Evolutionary conservation across 2,797 vertebrate genomes (phyloP).

Genomic region (Rachycentron canadum): DNA sequence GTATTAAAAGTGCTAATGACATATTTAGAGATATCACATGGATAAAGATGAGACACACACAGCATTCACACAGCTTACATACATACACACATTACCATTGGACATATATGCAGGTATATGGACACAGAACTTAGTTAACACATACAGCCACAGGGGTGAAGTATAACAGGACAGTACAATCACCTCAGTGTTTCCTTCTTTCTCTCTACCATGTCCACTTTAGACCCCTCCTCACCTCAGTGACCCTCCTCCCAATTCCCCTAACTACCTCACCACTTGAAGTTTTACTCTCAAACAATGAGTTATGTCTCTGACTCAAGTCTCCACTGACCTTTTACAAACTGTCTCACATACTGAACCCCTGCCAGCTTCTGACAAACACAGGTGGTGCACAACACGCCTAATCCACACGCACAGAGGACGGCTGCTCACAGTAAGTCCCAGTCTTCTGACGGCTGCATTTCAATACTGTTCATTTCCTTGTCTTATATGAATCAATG

Average conservation of each 20-base stretch:
- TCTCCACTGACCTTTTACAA: constrained; percentile 75
- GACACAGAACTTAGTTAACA: not conserved
- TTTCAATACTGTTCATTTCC: constrained; percentile 12
- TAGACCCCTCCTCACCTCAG: constrained; percentile 18
- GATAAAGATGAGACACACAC: constrained; percentile 20
- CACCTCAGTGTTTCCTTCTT: constrained; percentile 10
- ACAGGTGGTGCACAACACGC: constrained; percentile 56
- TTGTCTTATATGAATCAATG: constrained; percentile 24
- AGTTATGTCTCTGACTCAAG: constrained; percentile 62
- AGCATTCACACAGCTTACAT: not conserved
- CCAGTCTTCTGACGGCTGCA: constrained; percentile 1
- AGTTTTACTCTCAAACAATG: constrained; percentile 59
- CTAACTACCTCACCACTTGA: constrained; percentile 45
- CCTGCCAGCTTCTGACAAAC: constrained; percentile 71
- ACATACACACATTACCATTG: not conserved
- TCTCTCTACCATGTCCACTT: constrained; percentile 34
- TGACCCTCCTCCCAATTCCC: constrained; percentile 36
- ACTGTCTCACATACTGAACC: constrained; percentile 75
- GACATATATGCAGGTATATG: not conserved
- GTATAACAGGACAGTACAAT: constrained; percentile 11
- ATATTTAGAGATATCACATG: constrained; percentile 71
- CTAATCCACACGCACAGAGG: constrained; percentile 37
- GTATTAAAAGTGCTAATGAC: constrained; percentile 79
- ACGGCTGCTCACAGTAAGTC: constrained; percentile 10
- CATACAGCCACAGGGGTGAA: constrained; percentile 12